Evolutionary conservation across 2,113 vertebrate species (phyloP).

Genomic region (Hirundichthys speculiger): DNA sequence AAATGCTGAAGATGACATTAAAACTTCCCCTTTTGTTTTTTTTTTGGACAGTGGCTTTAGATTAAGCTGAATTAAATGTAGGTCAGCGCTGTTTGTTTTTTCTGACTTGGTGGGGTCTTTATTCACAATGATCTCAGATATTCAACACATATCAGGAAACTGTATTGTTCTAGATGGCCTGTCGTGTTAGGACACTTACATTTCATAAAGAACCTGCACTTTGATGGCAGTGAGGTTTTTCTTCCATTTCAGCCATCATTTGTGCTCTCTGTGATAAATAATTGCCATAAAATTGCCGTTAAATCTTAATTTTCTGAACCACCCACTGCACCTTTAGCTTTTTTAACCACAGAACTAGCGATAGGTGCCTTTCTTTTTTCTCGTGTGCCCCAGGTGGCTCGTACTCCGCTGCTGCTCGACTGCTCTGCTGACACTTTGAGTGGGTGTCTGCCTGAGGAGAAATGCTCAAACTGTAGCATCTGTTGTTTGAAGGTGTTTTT

Average conservation of each 20-base stretch:
- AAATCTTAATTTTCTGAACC: constrained; percentile 19
- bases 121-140: too few relatives aligned
- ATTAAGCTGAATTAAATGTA: too few relatives aligned
- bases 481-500: constrained; percentile 47
- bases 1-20: too few relatives aligned
- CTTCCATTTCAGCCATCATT: constrained; percentile 3
- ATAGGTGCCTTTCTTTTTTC: constrained; percentile 43
- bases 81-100: too few relatives aligned
- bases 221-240: neutral
- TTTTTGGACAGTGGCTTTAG: too few relatives aligned
- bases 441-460: constrained; percentile 57
- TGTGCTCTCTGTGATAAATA: constrained; percentile 2
- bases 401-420: constrained; percentile 40
- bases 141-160: too few relatives aligned
- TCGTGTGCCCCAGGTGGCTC: constrained; percentile 51
- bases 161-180: too few relatives aligned
- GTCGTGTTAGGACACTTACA: too few relatives aligned
- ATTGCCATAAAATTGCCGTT: constrained; percentile 20
- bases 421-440: constrained; percentile 58
- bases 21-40: too few relatives aligned
- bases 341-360: constrained; percentile 28
- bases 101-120: too few relatives aligned
- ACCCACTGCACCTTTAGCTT: constrained; percentile 24
- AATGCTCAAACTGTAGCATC: constrained; percentile 43
- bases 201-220: neutral